Evolutionary conservation across 2,113 vertebrate genomes (phyloP).

Genomic region (Alosa alosa): DNA sequence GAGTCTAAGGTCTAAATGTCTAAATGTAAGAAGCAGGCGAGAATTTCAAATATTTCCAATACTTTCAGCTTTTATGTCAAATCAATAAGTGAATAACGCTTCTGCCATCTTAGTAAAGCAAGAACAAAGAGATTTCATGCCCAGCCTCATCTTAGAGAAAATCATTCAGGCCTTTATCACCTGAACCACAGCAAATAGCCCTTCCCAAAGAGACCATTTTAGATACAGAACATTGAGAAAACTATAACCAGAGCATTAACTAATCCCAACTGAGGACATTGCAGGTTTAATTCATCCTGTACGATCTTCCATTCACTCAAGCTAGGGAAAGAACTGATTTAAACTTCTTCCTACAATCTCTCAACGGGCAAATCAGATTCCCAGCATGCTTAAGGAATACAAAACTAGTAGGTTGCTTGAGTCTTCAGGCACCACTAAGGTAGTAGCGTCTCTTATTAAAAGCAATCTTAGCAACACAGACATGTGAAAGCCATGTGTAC

Average conservation of each 20-base stretch:
- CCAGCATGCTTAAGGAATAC: not conserved
- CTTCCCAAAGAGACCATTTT: not conserved
- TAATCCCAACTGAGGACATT: not conserved
- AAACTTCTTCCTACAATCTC: not conserved
- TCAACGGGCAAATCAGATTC: not conserved
- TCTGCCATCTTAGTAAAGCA: not conserved
- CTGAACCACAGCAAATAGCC: not conserved
- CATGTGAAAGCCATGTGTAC: not conserved
- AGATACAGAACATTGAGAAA: not conserved
- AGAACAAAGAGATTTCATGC: not conserved
- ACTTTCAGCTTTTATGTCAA: not conserved
- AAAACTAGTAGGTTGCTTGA: not conserved
- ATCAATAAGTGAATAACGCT: not conserved
- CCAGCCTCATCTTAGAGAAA: not conserved
- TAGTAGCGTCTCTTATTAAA: not conserved
- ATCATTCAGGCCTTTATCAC: not conserved
- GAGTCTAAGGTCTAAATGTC: not conserved
- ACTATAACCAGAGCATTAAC: not conserved
- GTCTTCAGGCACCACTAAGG: not conserved
- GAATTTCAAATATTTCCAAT: not conserved
- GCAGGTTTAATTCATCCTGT: not conserved
- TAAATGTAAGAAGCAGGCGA: not conserved
- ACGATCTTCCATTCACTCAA: not conserved
- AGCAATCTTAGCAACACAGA: not conserved
- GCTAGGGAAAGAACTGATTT: not conserved